Percentiles rank a stretch among this genome's conserved stretches.
Conservation (phyloP, 2,888 invertebrate species). For the Cordylochernes scorpioides region DNA sequence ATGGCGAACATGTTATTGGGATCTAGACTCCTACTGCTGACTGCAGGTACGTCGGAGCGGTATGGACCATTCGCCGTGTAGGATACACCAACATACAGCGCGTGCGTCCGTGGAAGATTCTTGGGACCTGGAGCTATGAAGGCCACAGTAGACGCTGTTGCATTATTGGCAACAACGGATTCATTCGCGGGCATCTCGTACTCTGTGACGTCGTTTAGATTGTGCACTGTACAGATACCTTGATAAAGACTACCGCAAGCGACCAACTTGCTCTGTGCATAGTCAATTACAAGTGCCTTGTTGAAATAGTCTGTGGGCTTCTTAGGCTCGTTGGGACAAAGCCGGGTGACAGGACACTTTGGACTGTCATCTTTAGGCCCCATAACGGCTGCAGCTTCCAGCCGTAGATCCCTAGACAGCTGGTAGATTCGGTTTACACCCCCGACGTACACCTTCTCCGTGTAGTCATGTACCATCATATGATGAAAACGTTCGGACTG, state of each 20-base stretch:
- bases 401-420: conserved; percentile 55
- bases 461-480: conserved; percentile 65
- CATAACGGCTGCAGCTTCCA: conserved; percentile 38
- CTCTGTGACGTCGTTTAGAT: conserved; percentile 62
- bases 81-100: conserved; percentile 84
- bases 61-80: conserved; percentile 73
- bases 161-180: conserved; percentile 84
- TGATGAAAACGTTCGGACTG: conserved; percentile 37
- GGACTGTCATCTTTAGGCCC: conserved; percentile 69
- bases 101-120: conserved; percentile 47
- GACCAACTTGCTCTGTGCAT: conserved; percentile 58
- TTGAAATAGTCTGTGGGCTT: conserved; percentile 65
- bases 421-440: conserved; percentile 77
- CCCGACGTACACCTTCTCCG: conserved; percentile 64
- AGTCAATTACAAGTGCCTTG: conserved; percentile 79
- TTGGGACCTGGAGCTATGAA: conserved; percentile 88
- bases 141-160: conserved; percentile 79
- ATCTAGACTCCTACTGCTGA: conserved; percentile 65
- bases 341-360: conserved; percentile 42
- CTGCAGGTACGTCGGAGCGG: conserved; percentile 73
- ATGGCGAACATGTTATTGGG: conserved; percentile 58
- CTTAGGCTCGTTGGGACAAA: conserved; percentile 46
- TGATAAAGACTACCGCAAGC: conserved; percentile 46
- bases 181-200: conserved; percentile 42
- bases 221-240: conserved; percentile 64